Conservation (phyloP, 2,888 invertebrate genomes). For the Chloromyia formosa region DNA sequence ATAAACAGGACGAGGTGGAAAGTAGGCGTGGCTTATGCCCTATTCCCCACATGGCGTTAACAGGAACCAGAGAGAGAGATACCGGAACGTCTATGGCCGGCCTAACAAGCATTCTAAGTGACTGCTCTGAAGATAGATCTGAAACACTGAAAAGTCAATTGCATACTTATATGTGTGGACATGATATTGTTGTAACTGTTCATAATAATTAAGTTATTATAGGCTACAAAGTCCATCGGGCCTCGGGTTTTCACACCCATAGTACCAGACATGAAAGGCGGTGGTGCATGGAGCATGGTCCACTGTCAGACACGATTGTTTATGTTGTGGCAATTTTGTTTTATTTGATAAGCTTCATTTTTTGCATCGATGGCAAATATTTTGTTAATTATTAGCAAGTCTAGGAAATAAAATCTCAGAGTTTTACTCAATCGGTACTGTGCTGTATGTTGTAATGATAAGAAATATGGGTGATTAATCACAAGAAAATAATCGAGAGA, state of each 20-base stretch:
- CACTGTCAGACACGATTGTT: constrained; percentile 9
- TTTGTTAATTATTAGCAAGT: constrained; percentile 29
- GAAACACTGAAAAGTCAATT: too few relatives aligned
- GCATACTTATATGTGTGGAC: too few relatives aligned
- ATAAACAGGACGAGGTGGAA: too few relatives aligned
- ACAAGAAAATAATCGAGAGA: too few relatives aligned
- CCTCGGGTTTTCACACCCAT: not conserved
- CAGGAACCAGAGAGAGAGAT: too few relatives aligned
- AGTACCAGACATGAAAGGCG: not conserved
- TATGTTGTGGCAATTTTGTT: not conserved
- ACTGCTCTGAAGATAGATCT: too few relatives aligned
- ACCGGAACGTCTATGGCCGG: too few relatives aligned
- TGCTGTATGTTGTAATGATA: not conserved
- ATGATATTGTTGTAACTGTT: not conserved
- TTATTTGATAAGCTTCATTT: constrained; percentile 4
- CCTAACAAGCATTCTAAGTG: too few relatives aligned
- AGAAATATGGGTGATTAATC: too few relatives aligned
- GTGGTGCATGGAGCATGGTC: not conserved
- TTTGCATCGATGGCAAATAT: constrained; percentile 12
- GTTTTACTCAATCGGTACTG: not conserved
- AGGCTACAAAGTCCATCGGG: constrained; percentile 14
- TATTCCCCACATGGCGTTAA: too few relatives aligned
- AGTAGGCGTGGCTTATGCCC: too few relatives aligned
- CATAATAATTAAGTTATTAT: constrained; percentile 13
- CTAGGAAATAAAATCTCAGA: constrained; percentile 26